Base-by-base conservation (phyloP, 2,888 invertebrate species). In the Lasioglossum oenotherae region DNA sequence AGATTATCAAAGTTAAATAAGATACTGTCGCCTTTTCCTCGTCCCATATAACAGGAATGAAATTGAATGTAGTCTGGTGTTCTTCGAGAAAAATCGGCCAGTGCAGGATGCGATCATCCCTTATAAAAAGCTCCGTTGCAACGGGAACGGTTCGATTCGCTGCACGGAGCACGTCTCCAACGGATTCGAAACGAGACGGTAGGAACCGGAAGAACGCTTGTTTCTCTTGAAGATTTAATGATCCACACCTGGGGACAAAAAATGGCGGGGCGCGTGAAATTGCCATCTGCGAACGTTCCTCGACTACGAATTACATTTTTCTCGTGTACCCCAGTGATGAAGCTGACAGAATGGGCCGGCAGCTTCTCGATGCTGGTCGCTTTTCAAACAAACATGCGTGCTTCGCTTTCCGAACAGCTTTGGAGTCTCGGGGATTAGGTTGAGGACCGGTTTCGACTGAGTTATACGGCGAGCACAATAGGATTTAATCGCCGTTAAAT, bases 61-160 rank as follows among this genome's bases (percentile, higher is more conserved):
- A 23, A 53, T 53, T 53, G 53, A 31, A 31, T 16, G 27, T 27
- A 4, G 60, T 27, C 27, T 27, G 14, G 1, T 5, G 4, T 27
- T 14, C 60, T 5, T 5, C 14, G 27, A 60, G 60, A 60, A 14
- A 60, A 27, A 60, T 60, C 5, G 0, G 5, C 27, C 5, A 5
- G 27, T 4, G 27, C 27, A 14, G 27, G 12, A 60, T 12, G 27
- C 14, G 60, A 31, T 60, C 60, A 60, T 60, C 60, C 27, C 0
- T 12, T 27, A 31, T 64, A 64, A 64, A 64, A 64, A 64, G 27
- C 31, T 1, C 16, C 2, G 31, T 64, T 64, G 31, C 64, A 31
- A 2, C 23, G 19, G 75, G 81, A 82, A 74, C 73, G 72, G 35
- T 60, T 46, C 64, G 81, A 69, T 81, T 80, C 77, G 73, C 12